These are phyloP conservation scores for Sparidentex hasta DNA, from an alignment of 2,797 vertebrate species.

Conservation along the genomic window DNA sequence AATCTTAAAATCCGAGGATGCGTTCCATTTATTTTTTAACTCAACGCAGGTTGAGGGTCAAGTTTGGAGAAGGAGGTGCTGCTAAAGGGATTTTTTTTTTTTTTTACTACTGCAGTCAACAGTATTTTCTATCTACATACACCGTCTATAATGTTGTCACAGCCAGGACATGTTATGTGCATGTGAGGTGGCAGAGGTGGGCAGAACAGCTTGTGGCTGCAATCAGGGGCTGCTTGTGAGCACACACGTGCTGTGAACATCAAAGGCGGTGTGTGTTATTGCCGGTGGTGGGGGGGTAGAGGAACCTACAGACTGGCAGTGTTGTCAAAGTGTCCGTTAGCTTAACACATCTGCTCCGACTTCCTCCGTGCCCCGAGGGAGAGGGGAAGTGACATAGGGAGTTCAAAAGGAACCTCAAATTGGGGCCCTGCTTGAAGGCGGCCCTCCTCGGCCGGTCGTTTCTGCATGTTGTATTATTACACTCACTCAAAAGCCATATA, in stretches of 20 bases:
- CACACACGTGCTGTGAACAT: constrained; percentile 56
- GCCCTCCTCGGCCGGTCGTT: constrained; percentile 39
- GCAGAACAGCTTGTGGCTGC: constrained; percentile 29
- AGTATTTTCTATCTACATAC: not conserved
- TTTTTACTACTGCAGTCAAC: not conserved
- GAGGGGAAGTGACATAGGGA: constrained; percentile 77
- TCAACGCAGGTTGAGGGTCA: not conserved
- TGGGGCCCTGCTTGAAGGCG: constrained; percentile 50
- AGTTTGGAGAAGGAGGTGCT: not conserved
- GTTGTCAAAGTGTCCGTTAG: constrained; percentile 75
- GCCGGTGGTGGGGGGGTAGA: constrained; percentile 48
- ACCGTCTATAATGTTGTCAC: not conserved
- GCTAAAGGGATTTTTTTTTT: not conserved
- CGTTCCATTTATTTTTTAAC: not conserved
- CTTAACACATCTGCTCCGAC: constrained; percentile 79
- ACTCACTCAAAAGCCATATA: not conserved
- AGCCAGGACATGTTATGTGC: not conserved
- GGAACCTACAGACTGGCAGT: constrained; percentile 64
- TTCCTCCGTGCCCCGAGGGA: constrained; percentile 71
- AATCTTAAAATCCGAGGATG: not conserved
- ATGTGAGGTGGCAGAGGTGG: constrained; percentile 31
- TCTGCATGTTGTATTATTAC: constrained; percentile 25
- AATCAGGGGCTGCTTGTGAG: constrained; percentile 33
- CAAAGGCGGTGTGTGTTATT: constrained; percentile 63
- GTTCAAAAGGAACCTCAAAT: constrained; percentile 80